These are phyloP conservation scores for Lumbricus terrestris DNA, from an alignment of 2,888 invertebrate genomes.

Conservation along the genomic window DNA sequence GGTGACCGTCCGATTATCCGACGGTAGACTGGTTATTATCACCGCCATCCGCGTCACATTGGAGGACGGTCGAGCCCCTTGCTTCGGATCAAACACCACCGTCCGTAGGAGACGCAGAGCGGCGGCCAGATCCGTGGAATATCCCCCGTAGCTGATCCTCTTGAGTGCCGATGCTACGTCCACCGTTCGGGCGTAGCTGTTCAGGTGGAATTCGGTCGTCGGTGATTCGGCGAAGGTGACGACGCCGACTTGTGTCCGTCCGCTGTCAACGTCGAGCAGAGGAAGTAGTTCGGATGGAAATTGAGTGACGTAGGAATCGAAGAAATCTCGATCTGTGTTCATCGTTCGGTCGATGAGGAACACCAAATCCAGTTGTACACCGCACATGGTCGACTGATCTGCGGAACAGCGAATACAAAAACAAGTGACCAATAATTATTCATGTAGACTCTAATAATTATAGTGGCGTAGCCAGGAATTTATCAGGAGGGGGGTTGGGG, in stretches of 20 bases:
- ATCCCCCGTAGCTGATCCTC: background rate
- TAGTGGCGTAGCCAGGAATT: too few species aligned
- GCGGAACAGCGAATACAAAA: too few species aligned
- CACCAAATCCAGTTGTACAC: conserved; percentile 13
- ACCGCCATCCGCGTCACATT: conserved; percentile 16
- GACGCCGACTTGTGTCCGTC: conserved; percentile 25
- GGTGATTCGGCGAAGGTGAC: conserved; percentile 29
- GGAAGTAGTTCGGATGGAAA: conserved; percentile 25
- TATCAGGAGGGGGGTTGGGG: too few species aligned
- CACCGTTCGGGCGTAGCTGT: conserved; percentile 21
- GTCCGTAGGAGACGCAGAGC: background rate
- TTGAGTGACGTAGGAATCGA: conserved; percentile 20
- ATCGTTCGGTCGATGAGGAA: conserved; percentile 25
- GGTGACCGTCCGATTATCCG: conserved; percentile 17
- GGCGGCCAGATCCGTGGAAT: background rate
- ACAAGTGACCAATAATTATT: too few species aligned
- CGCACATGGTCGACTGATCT: background rate
- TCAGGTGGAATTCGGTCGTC: conserved; percentile 30
- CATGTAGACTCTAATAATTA: too few species aligned
- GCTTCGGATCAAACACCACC: background rate
- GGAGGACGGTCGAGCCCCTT: background rate
- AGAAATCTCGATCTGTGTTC: conserved; percentile 23
- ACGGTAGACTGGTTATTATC: conserved; percentile 27
- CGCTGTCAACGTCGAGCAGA: conserved; percentile 21
- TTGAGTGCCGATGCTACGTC: background rate